Conservation (phyloP, 2,797 vertebrate species). For the Cyclopterus lumpus region DNA sequence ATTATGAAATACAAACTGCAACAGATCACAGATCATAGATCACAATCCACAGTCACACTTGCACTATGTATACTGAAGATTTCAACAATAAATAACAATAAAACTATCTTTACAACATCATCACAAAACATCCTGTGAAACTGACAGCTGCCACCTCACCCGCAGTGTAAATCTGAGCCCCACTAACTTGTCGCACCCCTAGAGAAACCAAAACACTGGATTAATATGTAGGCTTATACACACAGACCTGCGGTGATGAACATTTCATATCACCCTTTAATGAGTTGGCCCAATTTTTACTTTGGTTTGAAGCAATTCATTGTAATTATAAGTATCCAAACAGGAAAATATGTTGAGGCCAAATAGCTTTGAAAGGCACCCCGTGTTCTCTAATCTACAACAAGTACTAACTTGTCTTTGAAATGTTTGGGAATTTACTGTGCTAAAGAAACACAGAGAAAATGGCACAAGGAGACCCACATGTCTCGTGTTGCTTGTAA, state of each 20-base stretch:
- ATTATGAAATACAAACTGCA: not conserved
- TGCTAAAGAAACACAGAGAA: not conserved
- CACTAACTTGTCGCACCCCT: slow-evolving; percentile 52
- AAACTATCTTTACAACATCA: not conserved
- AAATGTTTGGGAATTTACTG: not conserved
- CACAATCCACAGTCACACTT: not conserved
- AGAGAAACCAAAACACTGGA: not conserved
- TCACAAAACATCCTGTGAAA: slow-evolving; percentile 60
- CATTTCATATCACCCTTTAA: not conserved
- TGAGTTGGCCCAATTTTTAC: not conserved
- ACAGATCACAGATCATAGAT: not conserved
- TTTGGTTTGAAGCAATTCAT: not conserved
- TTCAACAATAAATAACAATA: not conserved
- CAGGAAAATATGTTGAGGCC: not conserved
- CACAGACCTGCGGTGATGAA: not conserved
- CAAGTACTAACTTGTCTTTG: not conserved
- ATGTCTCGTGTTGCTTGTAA: not conserved
- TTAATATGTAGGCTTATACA: not conserved
- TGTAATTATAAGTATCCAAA: not conserved
- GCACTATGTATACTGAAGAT: not conserved
- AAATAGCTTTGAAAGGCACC: not conserved
- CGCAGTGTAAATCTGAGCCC: slow-evolving; percentile 81
- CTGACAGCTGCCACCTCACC: slow-evolving; percentile 80
- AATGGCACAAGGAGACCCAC: not conserved
- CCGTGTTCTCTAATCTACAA: not conserved